Evolutionary conservation across 2,888 invertebrate genomes (phyloP).

Genomic region (Galerucella nymphaeae): DNA sequence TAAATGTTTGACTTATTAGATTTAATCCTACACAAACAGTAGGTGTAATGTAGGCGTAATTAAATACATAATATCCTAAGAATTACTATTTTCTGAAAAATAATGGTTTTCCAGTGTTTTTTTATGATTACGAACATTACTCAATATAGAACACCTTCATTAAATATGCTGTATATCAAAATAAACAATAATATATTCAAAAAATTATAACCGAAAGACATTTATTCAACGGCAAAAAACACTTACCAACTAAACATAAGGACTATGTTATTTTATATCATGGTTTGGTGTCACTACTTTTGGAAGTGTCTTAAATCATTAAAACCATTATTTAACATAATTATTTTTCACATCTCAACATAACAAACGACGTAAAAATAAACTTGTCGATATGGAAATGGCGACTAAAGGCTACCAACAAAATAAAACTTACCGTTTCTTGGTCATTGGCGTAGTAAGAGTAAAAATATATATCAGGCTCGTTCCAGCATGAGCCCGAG

Average conservation of each 20-base stretch:
- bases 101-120: conserved; percentile 12
- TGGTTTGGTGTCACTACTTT: background rate
- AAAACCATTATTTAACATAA: conserved; percentile 14
- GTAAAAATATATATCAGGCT: background rate
- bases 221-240: conserved; percentile 18
- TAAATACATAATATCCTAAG: conserved; percentile 15
- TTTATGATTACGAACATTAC: conserved; percentile 1
- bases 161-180: conserved; percentile 26
- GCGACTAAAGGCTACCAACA: conserved; percentile 28
- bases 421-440: background rate
- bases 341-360: conserved; percentile 30
- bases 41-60: conserved; percentile 52
- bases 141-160: background rate
- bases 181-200: conserved; percentile 48
- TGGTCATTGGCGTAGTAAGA: background rate
- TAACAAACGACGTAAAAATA: conserved; percentile 36
- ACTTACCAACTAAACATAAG: conserved; percentile 44
- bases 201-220: conserved; percentile 35
- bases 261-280: conserved; percentile 28
- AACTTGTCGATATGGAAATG: conserved; percentile 40
- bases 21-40: conserved; percentile 49
- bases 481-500: too few relatives aligned
- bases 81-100: conserved; percentile 15
- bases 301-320: background rate
- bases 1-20: conserved; percentile 45